Conservation (phyloP, 2,888 invertebrate species). For the Dione juno region DNA sequence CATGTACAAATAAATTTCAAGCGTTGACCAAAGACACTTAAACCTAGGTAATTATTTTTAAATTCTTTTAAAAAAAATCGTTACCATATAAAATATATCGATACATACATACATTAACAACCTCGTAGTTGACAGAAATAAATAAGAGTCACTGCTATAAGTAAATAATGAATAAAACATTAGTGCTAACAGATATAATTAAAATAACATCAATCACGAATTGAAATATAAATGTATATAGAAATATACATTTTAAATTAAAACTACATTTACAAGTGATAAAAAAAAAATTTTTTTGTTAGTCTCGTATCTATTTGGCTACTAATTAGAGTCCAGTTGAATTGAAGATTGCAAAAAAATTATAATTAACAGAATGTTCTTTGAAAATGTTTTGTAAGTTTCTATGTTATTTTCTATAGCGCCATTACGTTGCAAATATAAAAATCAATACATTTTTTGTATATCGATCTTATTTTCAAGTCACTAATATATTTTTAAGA, state of each 20-base stretch:
- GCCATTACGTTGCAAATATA: conserved; percentile 20
- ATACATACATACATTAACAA: background rate
- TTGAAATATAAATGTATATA: background rate
- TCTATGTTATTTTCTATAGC: background rate
- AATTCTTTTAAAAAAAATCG: no score
- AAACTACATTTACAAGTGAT: conserved; percentile 3
- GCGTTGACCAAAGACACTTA: no score
- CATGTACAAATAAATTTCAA: background rate
- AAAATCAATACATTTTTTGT: background rate
- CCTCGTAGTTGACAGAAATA: background rate
- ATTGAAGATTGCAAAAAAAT: conserved; percentile 2
- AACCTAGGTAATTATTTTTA: no score
- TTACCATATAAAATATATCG: background rate
- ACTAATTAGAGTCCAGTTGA: conserved; percentile 2
- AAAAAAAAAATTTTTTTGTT: conserved; percentile 14
- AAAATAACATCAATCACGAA: conserved; percentile 29
- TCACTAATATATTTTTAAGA: background rate
- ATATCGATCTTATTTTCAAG: background rate
- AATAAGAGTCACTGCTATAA: background rate
- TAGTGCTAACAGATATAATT: conserved; percentile 18
- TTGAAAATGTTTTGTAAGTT: background rate
- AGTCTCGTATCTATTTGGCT: conserved; percentile 7
- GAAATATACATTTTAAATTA: conserved; percentile 21
- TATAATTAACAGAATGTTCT: conserved; percentile 6
- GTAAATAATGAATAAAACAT: conserved; percentile 20